A percentile compares a stretch with the other conserved stretches of the same genome.
Evolutionary conservation across 2,888 invertebrate genomes (phyloP).

Genomic region (Drosophila rellima): DNA sequence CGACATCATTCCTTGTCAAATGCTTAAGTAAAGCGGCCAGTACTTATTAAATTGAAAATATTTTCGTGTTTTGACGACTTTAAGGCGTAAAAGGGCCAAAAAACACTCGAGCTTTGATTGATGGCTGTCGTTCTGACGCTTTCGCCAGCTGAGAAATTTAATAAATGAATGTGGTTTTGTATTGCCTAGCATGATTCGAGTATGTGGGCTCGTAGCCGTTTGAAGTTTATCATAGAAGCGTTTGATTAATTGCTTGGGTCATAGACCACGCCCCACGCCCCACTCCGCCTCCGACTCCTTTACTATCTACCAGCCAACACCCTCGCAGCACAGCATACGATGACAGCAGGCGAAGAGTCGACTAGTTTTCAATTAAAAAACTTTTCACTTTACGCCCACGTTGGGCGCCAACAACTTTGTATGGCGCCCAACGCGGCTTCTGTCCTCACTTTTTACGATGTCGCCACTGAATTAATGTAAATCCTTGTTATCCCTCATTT

Average conservation of each 20-base stretch:
- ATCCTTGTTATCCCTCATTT: constrained; percentile 74
- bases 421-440: constrained; percentile 21
- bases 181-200: constrained; percentile 27
- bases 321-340: constrained; percentile 16
- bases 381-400: constrained; percentile 41
- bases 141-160: constrained; percentile 66
- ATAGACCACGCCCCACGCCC: constrained; percentile 6
- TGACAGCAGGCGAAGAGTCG: constrained; percentile 41
- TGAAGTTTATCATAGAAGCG: constrained; percentile 62
- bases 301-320: not conserved
- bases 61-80: constrained; percentile 39
- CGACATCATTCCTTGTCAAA: constrained; percentile 49
- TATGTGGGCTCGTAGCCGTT: constrained; percentile 22
- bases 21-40: constrained; percentile 51
- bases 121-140: constrained; percentile 64
- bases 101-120: constrained; percentile 62
- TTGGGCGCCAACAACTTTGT: constrained; percentile 41
- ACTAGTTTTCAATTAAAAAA: constrained; percentile 65
- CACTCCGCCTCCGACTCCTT: not conserved
- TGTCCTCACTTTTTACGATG: constrained; percentile 50
- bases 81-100: constrained; percentile 33
- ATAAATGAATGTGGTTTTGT: constrained; percentile 72
- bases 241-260: constrained; percentile 67
- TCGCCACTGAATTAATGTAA: constrained; percentile 69
- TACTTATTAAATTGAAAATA: constrained; percentile 74